Conservation (phyloP, 1,140 invertebrate species). For the Meloidogyne exigua region DNA sequence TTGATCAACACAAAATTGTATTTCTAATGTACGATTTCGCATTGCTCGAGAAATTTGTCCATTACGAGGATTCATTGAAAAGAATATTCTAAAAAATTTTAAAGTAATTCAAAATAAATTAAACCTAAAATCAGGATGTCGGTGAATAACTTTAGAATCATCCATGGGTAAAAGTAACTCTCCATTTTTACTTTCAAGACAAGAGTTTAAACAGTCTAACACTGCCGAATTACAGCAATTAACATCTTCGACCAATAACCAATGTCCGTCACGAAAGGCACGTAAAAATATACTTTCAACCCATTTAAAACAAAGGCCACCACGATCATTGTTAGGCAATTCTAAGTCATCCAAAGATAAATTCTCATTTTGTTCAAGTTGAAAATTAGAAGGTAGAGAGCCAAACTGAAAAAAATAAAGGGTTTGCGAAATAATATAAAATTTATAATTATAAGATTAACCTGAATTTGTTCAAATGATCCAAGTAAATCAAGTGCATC, state of each 20-base stretch:
- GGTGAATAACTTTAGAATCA: conserved; percentile 77
- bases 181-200: conserved; percentile 84
- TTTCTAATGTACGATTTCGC: conserved; percentile 92
- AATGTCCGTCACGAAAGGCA: conserved; percentile 79
- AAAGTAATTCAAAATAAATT: not conserved
- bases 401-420: conserved; percentile 1
- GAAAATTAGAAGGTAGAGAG: not conserved
- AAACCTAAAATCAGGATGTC: conserved; percentile 80
- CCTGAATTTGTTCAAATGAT: conserved; percentile 86
- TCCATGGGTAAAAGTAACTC: conserved; percentile 80
- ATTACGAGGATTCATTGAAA: conserved; percentile 88
- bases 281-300: conserved; percentile 88
- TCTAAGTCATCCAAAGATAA: conserved; percentile 12
- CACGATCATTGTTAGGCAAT: not conserved
- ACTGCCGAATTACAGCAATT: conserved; percentile 95
- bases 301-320: conserved; percentile 79
- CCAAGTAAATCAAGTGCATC: conserved; percentile 91
- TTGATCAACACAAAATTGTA: conserved; percentile 68
- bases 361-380: not conserved
- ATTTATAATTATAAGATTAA: not conserved
- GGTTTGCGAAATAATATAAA: not conserved
- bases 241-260: conserved; percentile 91
- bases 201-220: conserved; percentile 87
- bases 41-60: conserved; percentile 96
- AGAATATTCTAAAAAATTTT: conserved; percentile 73